Conservation (phyloP, 1,140 invertebrate species). For the Tetranychus urticae region DNA sequence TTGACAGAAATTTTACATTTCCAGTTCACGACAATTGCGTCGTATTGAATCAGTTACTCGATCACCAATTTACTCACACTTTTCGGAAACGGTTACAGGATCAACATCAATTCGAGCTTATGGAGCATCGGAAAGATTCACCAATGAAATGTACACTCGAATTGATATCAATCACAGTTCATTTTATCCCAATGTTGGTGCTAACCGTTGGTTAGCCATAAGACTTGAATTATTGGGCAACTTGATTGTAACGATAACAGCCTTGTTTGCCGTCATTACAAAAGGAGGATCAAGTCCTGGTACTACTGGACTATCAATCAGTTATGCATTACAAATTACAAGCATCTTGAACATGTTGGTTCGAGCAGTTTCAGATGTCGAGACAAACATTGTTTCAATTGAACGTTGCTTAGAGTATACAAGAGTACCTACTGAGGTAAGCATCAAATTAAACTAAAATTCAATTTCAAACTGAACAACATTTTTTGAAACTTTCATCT, state of each 20-base stretch:
- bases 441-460: too few species aligned
- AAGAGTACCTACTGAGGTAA: conserved; percentile 6
- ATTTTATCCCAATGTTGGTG: conserved; percentile 38
- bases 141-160: conserved; percentile 17
- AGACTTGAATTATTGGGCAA: conserved; percentile 28
- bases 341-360: conserved; percentile 44
- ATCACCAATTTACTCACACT: conserved; percentile 29
- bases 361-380: conserved; percentile 30
- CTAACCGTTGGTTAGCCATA: conserved; percentile 25
- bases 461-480: too few species aligned
- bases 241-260: conserved; percentile 24
- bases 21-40: conserved; percentile 27
- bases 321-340: conserved; percentile 33
- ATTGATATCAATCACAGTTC: conserved; percentile 57
- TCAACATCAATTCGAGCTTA: conserved; percentile 21
- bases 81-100: conserved; percentile 22
- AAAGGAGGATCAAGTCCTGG: conserved; percentile 22
- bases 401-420: conserved; percentile 34
- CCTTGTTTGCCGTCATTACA: conserved; percentile 25
- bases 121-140: conserved; percentile 16
- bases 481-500: too few species aligned
- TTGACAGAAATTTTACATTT: conserved; percentile 24
- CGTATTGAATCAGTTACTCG: conserved; percentile 26
- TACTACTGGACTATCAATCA: conserved; percentile 28
- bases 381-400: conserved; percentile 35